Conservation (phyloP, 2,797 vertebrate genomes). For the Oceanodroma leucorhoa region DNA sequence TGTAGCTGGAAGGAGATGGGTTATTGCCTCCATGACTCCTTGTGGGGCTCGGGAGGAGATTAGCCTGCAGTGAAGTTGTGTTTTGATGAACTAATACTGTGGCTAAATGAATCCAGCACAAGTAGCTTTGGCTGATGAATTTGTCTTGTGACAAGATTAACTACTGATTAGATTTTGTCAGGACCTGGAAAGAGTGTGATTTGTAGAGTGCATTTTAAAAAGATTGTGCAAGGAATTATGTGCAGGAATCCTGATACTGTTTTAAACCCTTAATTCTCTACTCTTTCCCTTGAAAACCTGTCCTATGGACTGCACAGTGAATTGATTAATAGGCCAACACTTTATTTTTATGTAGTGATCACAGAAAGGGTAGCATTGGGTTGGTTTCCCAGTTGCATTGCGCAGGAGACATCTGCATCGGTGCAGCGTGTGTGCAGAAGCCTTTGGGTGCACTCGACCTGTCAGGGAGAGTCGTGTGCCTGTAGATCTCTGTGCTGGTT, state of each 20-base stretch:
- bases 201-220: neutral
- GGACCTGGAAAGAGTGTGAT: neutral
- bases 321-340: neutral
- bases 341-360: neutral
- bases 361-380: neutral
- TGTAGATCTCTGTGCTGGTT: neutral
- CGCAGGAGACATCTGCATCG: neutral
- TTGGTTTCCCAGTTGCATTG: neutral
- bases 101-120: neutral
- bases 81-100: neutral
- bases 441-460: neutral
- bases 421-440: neutral
- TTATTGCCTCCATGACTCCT: neutral
- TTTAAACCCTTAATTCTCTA: neutral
- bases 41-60: neutral
- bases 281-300: neutral
- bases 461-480: neutral
- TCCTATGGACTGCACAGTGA: neutral
- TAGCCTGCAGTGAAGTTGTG: neutral
- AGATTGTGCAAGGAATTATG: neutral
- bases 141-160: neutral
- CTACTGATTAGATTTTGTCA: neutral
- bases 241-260: neutral
- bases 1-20: neutral
- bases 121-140: neutral